Evolutionary conservation across 1,140 invertebrate species (phyloP).

Genomic region (Riptortus pedestris): DNA sequence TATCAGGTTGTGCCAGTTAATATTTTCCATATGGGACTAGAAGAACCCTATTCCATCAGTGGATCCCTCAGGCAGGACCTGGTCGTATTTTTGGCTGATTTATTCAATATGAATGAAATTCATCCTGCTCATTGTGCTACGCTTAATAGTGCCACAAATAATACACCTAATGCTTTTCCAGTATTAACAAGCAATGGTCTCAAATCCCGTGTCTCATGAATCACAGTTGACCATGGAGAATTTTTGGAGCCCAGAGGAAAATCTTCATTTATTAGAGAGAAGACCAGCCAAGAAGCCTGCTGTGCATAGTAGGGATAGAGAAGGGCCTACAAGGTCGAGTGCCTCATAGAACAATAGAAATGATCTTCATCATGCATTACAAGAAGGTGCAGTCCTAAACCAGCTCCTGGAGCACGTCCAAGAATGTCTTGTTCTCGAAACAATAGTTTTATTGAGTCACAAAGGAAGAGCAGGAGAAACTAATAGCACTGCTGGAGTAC

Average conservation of each 20-base stretch:
- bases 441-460: conserved; percentile 28
- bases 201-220: conserved; percentile 73
- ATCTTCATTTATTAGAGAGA: conserved; percentile 49
- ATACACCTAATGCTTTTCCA: conserved; percentile 31
- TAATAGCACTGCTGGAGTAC: conserved; percentile 31
- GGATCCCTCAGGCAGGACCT: conserved; percentile 88
- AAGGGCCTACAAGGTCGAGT: conserved; percentile 24
- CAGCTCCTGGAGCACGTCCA: not conserved
- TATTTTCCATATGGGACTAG: conserved; percentile 88
- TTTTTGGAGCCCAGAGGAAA: conserved; percentile 61
- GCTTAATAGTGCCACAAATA: conserved; percentile 37
- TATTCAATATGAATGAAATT: conserved; percentile 91
- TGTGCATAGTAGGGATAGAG: conserved; percentile 40
- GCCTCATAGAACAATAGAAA: conserved; percentile 27
- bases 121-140: conserved; percentile 80
- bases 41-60: conserved; percentile 91
- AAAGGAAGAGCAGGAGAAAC: conserved; percentile 27
- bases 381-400: conserved; percentile 22
- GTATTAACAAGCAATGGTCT: conserved; percentile 32
- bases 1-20: conserved; percentile 82
- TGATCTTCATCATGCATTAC: conserved; percentile 27
- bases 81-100: conserved; percentile 84
- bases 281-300: conserved; percentile 69
- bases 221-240: conserved; percentile 79
- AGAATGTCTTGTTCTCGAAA: conserved; percentile 21